phyloP scores from a whole-genome alignment of 2,113 vertebrate genomes.

The Indri indri region DNA sequence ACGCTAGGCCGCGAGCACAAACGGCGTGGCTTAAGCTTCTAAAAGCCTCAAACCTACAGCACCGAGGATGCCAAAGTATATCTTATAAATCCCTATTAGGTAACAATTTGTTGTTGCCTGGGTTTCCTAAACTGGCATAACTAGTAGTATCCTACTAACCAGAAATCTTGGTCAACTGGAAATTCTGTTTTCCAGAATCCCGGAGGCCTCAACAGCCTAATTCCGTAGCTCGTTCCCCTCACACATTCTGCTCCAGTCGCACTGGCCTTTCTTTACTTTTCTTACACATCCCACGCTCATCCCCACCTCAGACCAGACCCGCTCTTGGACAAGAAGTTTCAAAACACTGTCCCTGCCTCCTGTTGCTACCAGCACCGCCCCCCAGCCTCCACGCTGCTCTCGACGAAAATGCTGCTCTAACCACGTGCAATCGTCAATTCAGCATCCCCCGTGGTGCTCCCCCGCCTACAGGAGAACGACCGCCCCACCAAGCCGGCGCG shows the following conservation, averaged over 20 bases:
- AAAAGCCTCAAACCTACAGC: not conserved
- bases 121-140: not conserved
- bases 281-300: not conserved
- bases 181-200: not conserved
- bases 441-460: not conserved
- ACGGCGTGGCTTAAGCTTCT: not conserved
- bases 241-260: not conserved
- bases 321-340: not conserved
- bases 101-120: rapidly evolving
- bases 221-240: rapidly evolving
- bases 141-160: not conserved
- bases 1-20: not conserved
- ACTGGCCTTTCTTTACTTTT: not conserved
- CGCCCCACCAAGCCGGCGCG: rapidly evolving
- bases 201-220: not conserved
- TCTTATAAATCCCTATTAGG: not conserved
- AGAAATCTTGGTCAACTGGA: not conserved
- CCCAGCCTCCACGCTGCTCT: not conserved
- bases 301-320: not conserved
- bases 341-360: not conserved
- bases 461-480: not conserved
- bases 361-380: not conserved
- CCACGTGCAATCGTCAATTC: rapidly evolving
- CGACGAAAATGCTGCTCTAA: not conserved
- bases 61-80: not conserved